Base-by-base conservation (phyloP, 2,888 invertebrate species). In the Drosophila mimica region DNA sequence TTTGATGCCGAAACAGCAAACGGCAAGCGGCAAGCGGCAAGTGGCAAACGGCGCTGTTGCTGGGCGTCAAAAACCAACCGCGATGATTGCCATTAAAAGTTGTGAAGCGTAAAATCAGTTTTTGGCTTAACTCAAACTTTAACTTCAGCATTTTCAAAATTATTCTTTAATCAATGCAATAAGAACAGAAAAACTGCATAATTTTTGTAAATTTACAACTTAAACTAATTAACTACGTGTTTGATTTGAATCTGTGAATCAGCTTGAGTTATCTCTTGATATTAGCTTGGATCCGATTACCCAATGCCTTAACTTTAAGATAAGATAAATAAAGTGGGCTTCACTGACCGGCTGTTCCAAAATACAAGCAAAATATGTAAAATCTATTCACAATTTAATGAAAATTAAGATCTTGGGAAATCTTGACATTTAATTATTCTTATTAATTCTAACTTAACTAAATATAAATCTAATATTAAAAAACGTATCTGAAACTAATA, bases 41-140 rank as follows among this genome's bases (percentile, higher is more conserved):
- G n/a, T n/a, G 60, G 30, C 34, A 30, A 49, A 53, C 15, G 61
- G 28, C 36, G 72, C 49, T 53, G 70, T 51, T 51, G 70, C 8
- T 8, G 4, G 59, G 28, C 77, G 54, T 63, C 59, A 51, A 61
- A 64, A 54, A 40, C 52, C 48, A 28, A 17, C 30, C 61, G 38
- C 28, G 52, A 40, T 69, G 76, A 68, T 84, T 72, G 82, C 79
- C 73, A 82, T 82, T 85, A 82, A 82, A 85, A 82, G 82, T 82
- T 82, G 73, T 60, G 76, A 79, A 69, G 85, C 85, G 85, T 85
- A 79, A 82, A 82, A 82, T 82, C 82, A 70, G 82, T 82, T 79
- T 72, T 70, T 69, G 43, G 38, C 62, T 66, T 61, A 68, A 60
- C 51, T 48, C 31, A 48, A 81, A 69, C 59, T 64, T 67, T 20